Evolutionary conservation across 2,113 vertebrate species (phyloP).

Genomic region (Dunckerocampus dactyliophorus): DNA sequence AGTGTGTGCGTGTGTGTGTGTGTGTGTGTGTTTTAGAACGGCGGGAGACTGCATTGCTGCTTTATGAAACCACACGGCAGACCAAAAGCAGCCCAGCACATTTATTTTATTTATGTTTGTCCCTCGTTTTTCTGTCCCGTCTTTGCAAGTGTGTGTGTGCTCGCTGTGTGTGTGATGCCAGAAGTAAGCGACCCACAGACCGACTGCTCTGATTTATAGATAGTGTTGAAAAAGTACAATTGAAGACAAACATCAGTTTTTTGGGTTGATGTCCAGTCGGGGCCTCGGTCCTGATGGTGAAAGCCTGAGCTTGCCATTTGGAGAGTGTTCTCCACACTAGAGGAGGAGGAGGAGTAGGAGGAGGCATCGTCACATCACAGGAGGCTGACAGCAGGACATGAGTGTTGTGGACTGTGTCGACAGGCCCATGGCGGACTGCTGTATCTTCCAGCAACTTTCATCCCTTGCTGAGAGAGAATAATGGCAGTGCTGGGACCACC

Average conservation of each 20-base stretch:
- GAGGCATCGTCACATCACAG: slow-evolving; percentile 60
- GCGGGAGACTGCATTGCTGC: slow-evolving; percentile 60
- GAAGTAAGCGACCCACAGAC: slow-evolving; percentile 29
- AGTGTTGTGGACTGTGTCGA: slow-evolving; percentile 44
- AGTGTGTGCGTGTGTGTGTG: slow-evolving; percentile 15
- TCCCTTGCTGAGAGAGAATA: slow-evolving; percentile 39
- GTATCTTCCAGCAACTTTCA: slow-evolving; percentile 26
- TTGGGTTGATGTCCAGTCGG: slow-evolving; percentile 11
- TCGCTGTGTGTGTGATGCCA: slow-evolving; percentile 18
- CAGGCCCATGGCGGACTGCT: slow-evolving; percentile 27
- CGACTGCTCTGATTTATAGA: slow-evolving; percentile 13
- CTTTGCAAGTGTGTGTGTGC: slow-evolving; percentile 23
- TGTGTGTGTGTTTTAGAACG: slow-evolving; percentile 27
- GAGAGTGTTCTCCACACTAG: slow-evolving; percentile 38
- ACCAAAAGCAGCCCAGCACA: slow-evolving; percentile 24
- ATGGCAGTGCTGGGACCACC: slow-evolving; percentile 54
- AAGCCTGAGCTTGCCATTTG: slow-evolving; percentile 32
- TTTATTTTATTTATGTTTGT: slow-evolving; percentile 23
- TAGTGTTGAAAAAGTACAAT: slow-evolving; percentile 8
- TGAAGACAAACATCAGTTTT: neutral
- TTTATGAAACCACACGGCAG: slow-evolving; percentile 39
- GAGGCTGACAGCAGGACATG: slow-evolving; percentile 27
- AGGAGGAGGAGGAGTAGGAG: neutral
- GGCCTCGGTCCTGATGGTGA: slow-evolving; percentile 21
- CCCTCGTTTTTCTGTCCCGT: slow-evolving; percentile 19